Base-by-base conservation (phyloP, 2,797 vertebrate species). In the Hipposideros larvatus region DNA sequence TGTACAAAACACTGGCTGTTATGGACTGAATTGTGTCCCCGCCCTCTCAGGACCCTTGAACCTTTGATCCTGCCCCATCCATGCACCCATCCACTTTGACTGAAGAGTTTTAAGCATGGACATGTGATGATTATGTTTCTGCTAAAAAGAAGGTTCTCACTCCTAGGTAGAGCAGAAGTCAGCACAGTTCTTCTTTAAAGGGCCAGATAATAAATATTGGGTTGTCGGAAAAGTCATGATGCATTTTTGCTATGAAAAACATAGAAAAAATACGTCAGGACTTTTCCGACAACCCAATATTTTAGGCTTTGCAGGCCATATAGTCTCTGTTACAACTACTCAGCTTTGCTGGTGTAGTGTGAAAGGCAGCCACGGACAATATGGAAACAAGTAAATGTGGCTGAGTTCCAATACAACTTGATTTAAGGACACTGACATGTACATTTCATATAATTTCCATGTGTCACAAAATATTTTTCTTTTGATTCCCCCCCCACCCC, bases 21-120 rank as follows among this genome's bases (percentile, higher is more conserved):
- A 2, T 2, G 26, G 21, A 59, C 41, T 55, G 43, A 14, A 37
- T 2, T 11, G 24, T 48, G 24, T 15, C 34, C 9, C 21, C 26
- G 31, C 28, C 7, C 7, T 13, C 34, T 66, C 3, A 16, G 3
- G 0, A 21, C 1, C 11, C 31, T 73, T 26, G 28, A 1, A 0
- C 48, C 28, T 18, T 51, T 8, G 16, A 4, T 41, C 13, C 66
- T 22, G 7, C 48, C 71, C 34, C 41, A 28, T 37, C 37, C 37
- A 18, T n/a, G 11, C 4, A 46, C 53, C 11, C 37, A 28, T 15
- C 37, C 46, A 57, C 74, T 90, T 77, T 10, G 31, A 88, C 11
- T 24, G 53, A 51, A 85, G 37, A 53, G 79, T 43, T 46, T 79
- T n/a, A 89, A 75, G 37, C 48, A 15, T 1, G 21, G 51, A 59